These are phyloP conservation scores for Hippocampus abdominalis DNA, from an alignment of 2,113 vertebrate genomes.

Conservation along the genomic window DNA sequence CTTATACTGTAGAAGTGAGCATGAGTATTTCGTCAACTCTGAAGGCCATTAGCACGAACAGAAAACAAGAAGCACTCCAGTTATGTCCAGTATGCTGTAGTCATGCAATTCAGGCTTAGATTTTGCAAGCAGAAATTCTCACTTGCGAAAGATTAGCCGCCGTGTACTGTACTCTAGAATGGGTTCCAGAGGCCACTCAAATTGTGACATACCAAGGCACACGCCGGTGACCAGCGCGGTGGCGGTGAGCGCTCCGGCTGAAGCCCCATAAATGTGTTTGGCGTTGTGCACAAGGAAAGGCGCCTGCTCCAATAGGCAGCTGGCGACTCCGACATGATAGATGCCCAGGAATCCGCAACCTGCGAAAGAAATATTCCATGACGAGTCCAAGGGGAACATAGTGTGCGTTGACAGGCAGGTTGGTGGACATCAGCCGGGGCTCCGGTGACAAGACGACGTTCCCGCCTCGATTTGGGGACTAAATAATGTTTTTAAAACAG, in stretches of 20 bases:
- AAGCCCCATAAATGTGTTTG: conserved; percentile 88
- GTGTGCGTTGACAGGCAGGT: conserved; percentile 14
- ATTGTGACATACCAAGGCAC: conserved; percentile 80
- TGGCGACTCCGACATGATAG: conserved; percentile 93
- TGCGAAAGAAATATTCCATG: conserved; percentile 96
- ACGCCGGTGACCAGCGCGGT: conserved; percentile 83
- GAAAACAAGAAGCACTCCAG: neutral
- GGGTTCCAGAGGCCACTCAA: neutral
- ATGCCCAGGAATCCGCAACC: conserved; percentile 95
- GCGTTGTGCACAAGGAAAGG: conserved; percentile 90
- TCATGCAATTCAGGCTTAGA: neutral
- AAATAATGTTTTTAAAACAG: neutral
- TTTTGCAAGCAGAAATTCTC: neutral
- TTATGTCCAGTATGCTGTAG: neutral
- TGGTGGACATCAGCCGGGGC: conserved; percentile 2
- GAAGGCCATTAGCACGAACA: neutral
- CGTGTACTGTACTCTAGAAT: neutral
- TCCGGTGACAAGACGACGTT: neutral
- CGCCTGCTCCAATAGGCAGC: conserved; percentile 87
- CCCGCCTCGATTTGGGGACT: neutral
- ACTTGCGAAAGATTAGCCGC: neutral
- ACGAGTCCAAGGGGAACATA: conserved; percentile 86
- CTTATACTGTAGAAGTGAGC: too few relatives aligned
- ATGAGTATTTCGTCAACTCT: neutral
- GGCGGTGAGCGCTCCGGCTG: conserved; percentile 90